phyloP scores from a whole-genome alignment of 2,797 vertebrate genomes.

The Acanthurus tractus region DNA sequence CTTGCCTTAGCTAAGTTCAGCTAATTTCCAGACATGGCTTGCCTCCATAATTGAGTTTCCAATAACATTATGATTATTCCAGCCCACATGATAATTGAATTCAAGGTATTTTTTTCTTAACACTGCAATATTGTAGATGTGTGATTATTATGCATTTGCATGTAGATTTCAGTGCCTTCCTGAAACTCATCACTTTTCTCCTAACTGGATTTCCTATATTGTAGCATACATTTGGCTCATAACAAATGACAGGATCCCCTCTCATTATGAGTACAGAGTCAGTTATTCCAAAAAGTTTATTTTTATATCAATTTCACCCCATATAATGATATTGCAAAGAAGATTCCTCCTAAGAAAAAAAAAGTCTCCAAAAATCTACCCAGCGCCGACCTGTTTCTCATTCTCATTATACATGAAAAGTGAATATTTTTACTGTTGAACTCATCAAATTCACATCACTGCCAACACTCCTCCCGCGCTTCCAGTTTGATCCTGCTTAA shows the following conservation, averaged over 20 bases:
- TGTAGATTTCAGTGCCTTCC: conserved; percentile 96
- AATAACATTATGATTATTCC: conserved; percentile 99
- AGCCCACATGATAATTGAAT: conserved; percentile 99
- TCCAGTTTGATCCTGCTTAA: conserved; percentile 81
- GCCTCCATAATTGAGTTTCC: conserved; percentile 99
- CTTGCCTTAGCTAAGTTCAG: conserved; percentile 99
- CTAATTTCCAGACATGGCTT: conserved; percentile 99
- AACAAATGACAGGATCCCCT: conserved; percentile 87
- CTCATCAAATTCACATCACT: conserved; percentile 84
- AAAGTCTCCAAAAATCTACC: conserved; percentile 66
- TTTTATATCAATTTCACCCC: conserved; percentile 85
- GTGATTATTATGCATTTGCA: conserved; percentile 99
- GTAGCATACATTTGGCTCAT: conserved; percentile 96
- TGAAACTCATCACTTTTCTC: conserved; percentile 95
- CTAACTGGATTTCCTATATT: conserved; percentile 99
- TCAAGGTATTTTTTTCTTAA: conserved; percentile 96
- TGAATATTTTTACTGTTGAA: conserved; percentile 85
- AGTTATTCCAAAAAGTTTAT: conserved; percentile 88
- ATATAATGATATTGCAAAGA: conserved; percentile 75
- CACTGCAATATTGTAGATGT: conserved; percentile 99
- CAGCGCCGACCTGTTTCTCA: conserved; percentile 69
- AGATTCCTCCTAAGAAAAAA: conserved; percentile 44
- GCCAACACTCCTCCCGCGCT: conserved; percentile 72
- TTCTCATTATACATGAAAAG: conserved; percentile 79
- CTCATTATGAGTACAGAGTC: conserved; percentile 87